Evolutionary conservation across 2,113 vertebrate genomes (phyloP).

Genomic region (Pangasianodon hypophthalmus): DNA sequence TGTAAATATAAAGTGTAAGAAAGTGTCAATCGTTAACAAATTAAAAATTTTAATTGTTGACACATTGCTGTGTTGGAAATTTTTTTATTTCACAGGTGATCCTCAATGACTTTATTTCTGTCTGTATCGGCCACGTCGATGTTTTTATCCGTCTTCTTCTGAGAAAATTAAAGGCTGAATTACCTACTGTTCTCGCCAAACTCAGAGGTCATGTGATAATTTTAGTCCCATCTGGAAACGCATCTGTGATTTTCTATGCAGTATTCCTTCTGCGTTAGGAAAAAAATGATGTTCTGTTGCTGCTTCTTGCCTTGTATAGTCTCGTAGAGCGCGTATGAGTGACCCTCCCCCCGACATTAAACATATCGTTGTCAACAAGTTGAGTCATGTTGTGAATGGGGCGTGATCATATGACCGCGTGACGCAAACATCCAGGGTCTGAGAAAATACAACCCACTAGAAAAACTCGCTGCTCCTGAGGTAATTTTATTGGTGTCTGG

Average conservation of each 20-base stretch:
- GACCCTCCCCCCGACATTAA: neutral
- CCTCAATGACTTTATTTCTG: neutral
- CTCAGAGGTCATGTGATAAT: neutral
- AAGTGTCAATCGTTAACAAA: neutral
- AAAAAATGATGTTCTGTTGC: too few species aligned
- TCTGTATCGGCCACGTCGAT: too few species aligned
- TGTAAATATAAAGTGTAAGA: neutral
- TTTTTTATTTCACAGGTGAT: neutral
- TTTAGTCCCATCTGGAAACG: neutral
- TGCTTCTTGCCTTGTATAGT: neutral
- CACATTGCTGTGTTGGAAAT: neutral
- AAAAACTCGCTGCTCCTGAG: neutral
- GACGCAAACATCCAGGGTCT: neutral
- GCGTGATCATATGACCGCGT: neutral
- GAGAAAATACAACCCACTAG: neutral
- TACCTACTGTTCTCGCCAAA: neutral
- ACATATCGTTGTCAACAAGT: too few species aligned
- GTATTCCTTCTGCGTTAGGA: too few species aligned
- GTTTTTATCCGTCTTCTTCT: neutral
- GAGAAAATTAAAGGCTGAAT: neutral
- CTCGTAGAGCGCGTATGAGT: neutral
- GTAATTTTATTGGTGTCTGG: neutral
- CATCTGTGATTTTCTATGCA: too few species aligned
- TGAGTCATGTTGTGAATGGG: neutral
- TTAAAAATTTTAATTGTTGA: neutral